These are phyloP conservation scores for Anthophora plumipes DNA, from an alignment of 2,888 invertebrate species.

Conservation along the genomic window DNA sequence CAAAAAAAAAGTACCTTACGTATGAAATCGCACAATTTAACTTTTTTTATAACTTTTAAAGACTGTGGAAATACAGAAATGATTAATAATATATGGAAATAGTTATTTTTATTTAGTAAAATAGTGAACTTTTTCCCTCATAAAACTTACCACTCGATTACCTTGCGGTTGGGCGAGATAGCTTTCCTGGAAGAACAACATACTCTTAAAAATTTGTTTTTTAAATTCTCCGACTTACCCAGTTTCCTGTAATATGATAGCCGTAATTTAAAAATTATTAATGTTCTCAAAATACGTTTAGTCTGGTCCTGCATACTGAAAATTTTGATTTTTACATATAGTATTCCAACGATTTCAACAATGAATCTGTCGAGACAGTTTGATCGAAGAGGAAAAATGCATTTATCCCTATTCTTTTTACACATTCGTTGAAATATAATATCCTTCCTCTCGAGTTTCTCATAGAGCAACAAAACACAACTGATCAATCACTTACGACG, in stretches of 20 bases:
- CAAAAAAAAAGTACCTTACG: slow-evolving; percentile 68
- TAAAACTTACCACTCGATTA: slow-evolving; percentile 51
- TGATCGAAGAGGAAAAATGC: slow-evolving; percentile 23
- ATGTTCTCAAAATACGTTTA: slow-evolving; percentile 25
- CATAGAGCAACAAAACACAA: slow-evolving; percentile 41
- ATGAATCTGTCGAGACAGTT: slow-evolving; percentile 9
- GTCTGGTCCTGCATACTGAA: background rate
- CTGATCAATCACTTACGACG: slow-evolving; percentile 38
- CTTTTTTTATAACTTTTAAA: slow-evolving; percentile 79
- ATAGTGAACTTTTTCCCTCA: background rate
- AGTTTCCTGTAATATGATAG: slow-evolving; percentile 25
- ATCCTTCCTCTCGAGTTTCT: slow-evolving; percentile 24
- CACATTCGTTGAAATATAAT: slow-evolving; percentile 25
- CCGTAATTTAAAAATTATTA: slow-evolving; percentile 45
- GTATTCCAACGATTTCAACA: slow-evolving; percentile 10
- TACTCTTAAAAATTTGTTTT: slow-evolving; percentile 47
- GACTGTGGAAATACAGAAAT: slow-evolving; percentile 80
- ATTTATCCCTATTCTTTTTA: slow-evolving; percentile 38
- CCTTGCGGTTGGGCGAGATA: slow-evolving; percentile 28
- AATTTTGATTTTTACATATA: slow-evolving; percentile 1
- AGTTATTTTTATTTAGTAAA: slow-evolving; percentile 43
- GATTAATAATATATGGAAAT: slow-evolving; percentile 57
- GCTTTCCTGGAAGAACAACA: slow-evolving; percentile 62
- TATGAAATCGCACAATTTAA: slow-evolving; percentile 55
- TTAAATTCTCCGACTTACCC: slow-evolving; percentile 52